Evolutionary conservation across 2,113 vertebrate genomes (phyloP), one percentile per base, ranked within the genome.

Genomic region (Chrysemys picta): DNA sequence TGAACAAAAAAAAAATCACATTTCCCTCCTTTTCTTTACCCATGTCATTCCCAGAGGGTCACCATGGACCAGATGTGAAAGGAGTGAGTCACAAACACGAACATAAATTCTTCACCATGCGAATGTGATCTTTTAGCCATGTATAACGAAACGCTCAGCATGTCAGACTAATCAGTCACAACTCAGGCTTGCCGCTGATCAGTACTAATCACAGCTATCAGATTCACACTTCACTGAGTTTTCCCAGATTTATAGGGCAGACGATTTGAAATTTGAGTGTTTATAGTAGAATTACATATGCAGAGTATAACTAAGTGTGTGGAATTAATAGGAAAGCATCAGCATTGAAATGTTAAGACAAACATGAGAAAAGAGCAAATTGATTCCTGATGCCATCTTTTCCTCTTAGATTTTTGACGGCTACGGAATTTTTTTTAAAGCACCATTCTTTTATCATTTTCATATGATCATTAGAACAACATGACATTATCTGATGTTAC

Each of bases 31-130:
- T 88, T 87, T 65, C 83, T 78, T 87, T 72, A 47, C 53, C 80
- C 94, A 85, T 75, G 79, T 31, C 59, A 4, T 97, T 95, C 97
- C 96, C 96, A 90, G 76, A 93, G 95, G 95, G 53, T 89, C 92
- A 45, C 56, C 72, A 84, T 27, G 72, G 93, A 96, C 96, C 97
- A 98, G 95, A 98, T 97, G 94, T 98, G 96, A 96, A 94, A 69
- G 93, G 96, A 97, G 89, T 87, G 85, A 98, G 93, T 94, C 94
- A 72, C 96, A 97, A 88, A 97, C 94, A 97, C 3, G 91, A 91
- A 94, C 97, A 96, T 96, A 97, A 98, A 97, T 97, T 97, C 89
- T 97, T 94, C 90, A 96, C 92, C 95, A 91, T 31, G 69, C 78
- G 94, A 98, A 95, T 82, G 78, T 80, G 95, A 96, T 93, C 89